Percentiles rank a stretch among this genome's conserved stretches.
Conservation (phyloP, 2,888 invertebrate genomes). For the Azorinus chamasolen region DNA sequence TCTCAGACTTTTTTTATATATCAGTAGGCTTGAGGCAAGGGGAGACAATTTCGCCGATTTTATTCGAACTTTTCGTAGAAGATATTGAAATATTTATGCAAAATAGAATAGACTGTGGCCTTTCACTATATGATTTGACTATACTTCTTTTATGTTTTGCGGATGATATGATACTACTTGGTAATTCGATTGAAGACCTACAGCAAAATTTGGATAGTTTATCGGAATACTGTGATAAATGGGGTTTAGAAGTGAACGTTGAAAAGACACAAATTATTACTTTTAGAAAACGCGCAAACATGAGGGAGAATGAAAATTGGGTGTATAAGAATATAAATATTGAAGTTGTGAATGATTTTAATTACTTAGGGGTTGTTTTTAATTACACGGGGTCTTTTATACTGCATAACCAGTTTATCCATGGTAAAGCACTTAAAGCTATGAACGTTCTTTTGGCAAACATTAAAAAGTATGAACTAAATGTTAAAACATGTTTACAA, state of each 20-base stretch:
- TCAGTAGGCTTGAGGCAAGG: conserved; percentile 19
- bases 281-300: conserved; percentile 1
- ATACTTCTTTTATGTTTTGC: conserved; percentile 20
- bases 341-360: conserved; percentile 12
- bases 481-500: background rate
- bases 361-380: conserved; percentile 17
- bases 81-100: conserved; percentile 10
- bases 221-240: conserved; percentile 7
- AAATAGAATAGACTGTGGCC: background rate
- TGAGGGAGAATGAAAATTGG: background rate
- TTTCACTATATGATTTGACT: conserved; percentile 9
- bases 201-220: conserved; percentile 11
- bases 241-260: conserved; percentile 6
- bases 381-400: conserved; percentile 5
- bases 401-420: background rate
- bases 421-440: conserved; percentile 17
- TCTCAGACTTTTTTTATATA: conserved; percentile 16
- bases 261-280: conserved; percentile 12
- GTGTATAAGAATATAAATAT: conserved; percentile 1
- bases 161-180: conserved; percentile 24
- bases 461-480: background rate
- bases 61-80: conserved; percentile 17
- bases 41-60: conserved; percentile 11
- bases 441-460: conserved; percentile 8
- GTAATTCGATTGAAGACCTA: background rate